phyloP scores from a whole-genome alignment of 2,888 invertebrate genomes.

The Lasioglossum leucozonium region DNA sequence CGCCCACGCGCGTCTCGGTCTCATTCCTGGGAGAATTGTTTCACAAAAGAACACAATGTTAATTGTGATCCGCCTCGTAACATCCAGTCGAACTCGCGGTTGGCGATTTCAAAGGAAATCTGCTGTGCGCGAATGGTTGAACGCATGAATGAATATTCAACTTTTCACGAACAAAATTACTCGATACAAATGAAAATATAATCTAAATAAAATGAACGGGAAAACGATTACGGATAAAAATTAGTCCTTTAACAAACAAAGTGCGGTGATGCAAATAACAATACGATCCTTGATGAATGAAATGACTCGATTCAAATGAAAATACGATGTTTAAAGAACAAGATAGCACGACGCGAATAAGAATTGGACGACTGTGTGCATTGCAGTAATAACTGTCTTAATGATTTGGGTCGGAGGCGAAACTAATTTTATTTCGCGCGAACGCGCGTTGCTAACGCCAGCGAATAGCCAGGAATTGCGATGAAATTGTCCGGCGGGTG shows the following conservation, averaged over 20 bases:
- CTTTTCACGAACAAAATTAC: background rate
- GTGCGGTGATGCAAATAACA: too few relatives aligned
- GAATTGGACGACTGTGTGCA: too few relatives aligned
- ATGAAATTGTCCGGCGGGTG: constrained; percentile 36
- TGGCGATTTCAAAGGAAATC: background rate
- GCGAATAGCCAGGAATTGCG: constrained; percentile 16
- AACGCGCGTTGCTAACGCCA: background rate
- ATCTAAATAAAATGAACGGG: too few relatives aligned
- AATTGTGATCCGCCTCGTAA: background rate
- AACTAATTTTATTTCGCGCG: background rate
- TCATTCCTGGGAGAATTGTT: background rate
- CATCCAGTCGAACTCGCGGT: too few relatives aligned
- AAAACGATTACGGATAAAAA: too few relatives aligned
- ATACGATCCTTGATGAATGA: too few relatives aligned
- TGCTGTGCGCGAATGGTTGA: too few relatives aligned
- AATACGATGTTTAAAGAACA: too few relatives aligned
- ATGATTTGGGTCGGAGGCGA: background rate
- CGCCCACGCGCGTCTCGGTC: background rate
- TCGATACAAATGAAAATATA: background rate
- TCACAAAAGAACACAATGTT: background rate
- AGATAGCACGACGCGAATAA: too few relatives aligned
- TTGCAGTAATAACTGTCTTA: background rate
- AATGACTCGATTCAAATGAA: too few relatives aligned
- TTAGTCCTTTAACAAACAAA: too few relatives aligned
- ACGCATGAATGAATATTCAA: background rate